Percentiles rank a stretch among this genome's conserved stretches.
Evolutionary conservation across 2,888 invertebrate genomes (phyloP).

Genomic region (Yponomeuta malinellus): DNA sequence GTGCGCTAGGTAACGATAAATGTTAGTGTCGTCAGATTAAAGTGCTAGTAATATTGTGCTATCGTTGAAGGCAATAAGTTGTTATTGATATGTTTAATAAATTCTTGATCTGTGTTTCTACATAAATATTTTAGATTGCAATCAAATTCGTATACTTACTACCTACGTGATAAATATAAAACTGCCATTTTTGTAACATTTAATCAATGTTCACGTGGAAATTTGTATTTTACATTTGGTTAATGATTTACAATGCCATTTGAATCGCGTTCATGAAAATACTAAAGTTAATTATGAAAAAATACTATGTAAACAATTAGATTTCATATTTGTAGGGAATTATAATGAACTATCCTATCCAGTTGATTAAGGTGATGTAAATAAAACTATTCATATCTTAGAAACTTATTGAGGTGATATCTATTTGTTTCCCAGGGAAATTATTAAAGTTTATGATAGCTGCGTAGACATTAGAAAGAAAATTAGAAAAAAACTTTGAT

Average conservation of each 20-base stretch:
- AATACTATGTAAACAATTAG: neutral
- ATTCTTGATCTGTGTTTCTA: constrained; percentile 33
- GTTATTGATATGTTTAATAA: constrained; percentile 33
- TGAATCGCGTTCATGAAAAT: neutral
- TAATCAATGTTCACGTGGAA: neutral
- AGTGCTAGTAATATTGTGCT: constrained; percentile 14
- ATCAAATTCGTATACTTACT: constrained; percentile 43
- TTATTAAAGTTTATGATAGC: constrained; percentile 63
- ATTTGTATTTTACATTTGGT: neutral
- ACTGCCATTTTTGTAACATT: constrained; percentile 58
- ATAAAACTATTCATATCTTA: constrained; percentile 73
- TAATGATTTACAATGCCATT: neutral
- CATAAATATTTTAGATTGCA: neutral
- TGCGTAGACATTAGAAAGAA: constrained; percentile 62
- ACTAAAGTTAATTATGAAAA: neutral
- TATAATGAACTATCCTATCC: constrained; percentile 1
- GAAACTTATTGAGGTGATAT: constrained; percentile 66
- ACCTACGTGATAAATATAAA: constrained; percentile 49
- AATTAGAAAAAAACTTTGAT: constrained; percentile 40
- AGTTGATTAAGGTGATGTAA: constrained; percentile 34
- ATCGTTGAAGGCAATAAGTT: constrained; percentile 57
- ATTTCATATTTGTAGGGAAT: neutral
- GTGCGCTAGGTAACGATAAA: neutral
- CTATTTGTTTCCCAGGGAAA: constrained; percentile 69
- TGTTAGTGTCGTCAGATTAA: neutral